phyloP scores from a whole-genome alignment of 2,888 invertebrate genomes.

The Hoplodrina ambigua region DNA sequence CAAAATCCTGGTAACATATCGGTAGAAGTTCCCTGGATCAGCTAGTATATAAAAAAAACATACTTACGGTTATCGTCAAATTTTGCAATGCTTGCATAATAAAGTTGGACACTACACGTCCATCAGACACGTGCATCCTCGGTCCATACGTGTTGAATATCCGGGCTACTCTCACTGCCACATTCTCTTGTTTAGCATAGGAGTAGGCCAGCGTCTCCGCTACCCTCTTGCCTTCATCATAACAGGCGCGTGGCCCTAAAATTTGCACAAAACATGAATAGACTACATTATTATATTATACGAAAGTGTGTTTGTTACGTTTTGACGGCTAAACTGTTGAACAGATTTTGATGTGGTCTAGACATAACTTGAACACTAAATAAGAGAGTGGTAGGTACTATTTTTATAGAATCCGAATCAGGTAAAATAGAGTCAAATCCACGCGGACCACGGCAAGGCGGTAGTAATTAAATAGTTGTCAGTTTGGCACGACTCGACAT shows the following conservation, averaged over 20 bases:
- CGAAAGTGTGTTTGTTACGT: not conserved
- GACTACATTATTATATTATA: not conserved
- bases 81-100: constrained; percentile 98
- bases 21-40: too few relatives aligned
- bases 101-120: constrained; percentile 99
- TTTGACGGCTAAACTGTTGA: not conserved
- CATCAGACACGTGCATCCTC: constrained; percentile 99
- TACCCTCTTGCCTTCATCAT: constrained; percentile 99
- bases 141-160: constrained; percentile 99
- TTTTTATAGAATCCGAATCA: not conserved
- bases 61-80: constrained; percentile 96
- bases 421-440: not conserved
- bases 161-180: constrained; percentile 98
- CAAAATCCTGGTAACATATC: too few relatives aligned
- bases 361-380: not conserved
- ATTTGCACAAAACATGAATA: constrained; percentile 31
- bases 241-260: constrained; percentile 97
- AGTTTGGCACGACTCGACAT: constrained; percentile 7
- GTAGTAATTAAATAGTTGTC: not conserved
- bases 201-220: constrained; percentile 98
- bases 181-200: constrained; percentile 99
- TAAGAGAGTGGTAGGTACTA: not conserved
- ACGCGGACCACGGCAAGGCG: not conserved
- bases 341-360: not conserved
- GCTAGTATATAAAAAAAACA: not conserved